Evolutionary conservation across 2,797 vertebrate genomes (phyloP).

Genomic region (Lophotriccus pileatus): DNA sequence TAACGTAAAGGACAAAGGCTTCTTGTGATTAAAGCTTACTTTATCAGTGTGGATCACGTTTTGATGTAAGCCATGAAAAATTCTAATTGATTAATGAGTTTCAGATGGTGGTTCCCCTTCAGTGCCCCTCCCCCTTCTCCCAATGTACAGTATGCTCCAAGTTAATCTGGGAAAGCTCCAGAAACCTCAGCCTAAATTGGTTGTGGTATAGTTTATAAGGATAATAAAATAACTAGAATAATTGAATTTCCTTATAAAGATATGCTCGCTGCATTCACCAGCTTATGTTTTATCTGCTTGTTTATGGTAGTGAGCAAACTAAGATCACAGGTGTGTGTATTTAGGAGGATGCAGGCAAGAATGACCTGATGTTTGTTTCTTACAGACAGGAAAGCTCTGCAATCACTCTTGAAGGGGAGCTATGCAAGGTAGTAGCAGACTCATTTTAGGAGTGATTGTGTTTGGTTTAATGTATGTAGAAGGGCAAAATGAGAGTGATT

Average conservation of each 20-base stretch:
- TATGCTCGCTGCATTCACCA: background rate
- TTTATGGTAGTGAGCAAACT: background rate
- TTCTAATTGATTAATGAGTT: conserved; percentile 69
- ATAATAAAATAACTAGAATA: conserved; percentile 49
- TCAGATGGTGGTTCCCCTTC: conserved; percentile 61
- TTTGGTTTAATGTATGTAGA: background rate
- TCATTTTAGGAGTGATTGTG: background rate
- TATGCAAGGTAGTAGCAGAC: background rate
- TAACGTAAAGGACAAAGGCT: conserved; percentile 24
- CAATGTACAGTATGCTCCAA: conserved; percentile 32
- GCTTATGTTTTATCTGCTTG: background rate
- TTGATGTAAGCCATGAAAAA: conserved; percentile 69
- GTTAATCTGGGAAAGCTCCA: conserved; percentile 49
- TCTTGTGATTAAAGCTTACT: conserved; percentile 59
- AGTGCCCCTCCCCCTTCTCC: conserved; percentile 17
- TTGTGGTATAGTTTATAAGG: conserved; percentile 51
- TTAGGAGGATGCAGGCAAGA: background rate
- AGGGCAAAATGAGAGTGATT: background rate
- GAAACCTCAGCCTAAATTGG: conserved; percentile 48
- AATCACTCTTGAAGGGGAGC: background rate
- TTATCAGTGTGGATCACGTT: conserved; percentile 54
- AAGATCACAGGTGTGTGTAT: background rate
- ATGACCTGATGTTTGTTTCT: background rate
- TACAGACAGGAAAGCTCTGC: background rate
- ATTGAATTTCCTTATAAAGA: conserved; percentile 8